Conservation (phyloP, 2,888 invertebrate genomes). For the Dexiosoma caninum region DNA sequence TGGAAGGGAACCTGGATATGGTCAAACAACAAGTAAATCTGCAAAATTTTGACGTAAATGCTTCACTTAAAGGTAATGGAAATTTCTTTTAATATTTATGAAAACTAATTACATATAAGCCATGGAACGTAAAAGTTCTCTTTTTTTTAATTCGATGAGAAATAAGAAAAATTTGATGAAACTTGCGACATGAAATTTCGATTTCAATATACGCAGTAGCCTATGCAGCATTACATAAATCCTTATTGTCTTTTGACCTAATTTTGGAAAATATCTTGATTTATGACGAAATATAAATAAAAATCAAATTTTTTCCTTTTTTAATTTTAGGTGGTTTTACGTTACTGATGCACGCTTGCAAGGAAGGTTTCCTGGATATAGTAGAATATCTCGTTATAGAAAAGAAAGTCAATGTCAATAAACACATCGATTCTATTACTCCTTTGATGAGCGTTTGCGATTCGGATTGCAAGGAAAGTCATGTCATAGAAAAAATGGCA, state of each 20-base stretch:
- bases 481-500: conserved; percentile 68
- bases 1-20: conserved; percentile 66
- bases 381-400: conserved; percentile 70
- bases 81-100: not conserved
- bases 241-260: too few relatives aligned
- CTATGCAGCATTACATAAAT: too few relatives aligned
- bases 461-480: conserved; percentile 63
- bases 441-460: conserved; percentile 74
- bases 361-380: conserved; percentile 69
- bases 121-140: too few relatives aligned
- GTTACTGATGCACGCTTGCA: conserved; percentile 71
- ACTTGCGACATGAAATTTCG: too few relatives aligned
- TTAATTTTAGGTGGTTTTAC: conserved; percentile 65
- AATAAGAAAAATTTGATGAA: too few relatives aligned
- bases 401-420: conserved; percentile 70
- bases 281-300: not conserved
- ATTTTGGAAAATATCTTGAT: too few relatives aligned
- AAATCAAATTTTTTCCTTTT: not conserved
- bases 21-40: conserved; percentile 67
- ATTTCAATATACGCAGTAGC: too few relatives aligned
- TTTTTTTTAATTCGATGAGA: too few relatives aligned
- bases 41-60: conserved; percentile 66
- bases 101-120: not conserved
- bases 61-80: conserved; percentile 60
- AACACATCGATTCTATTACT: conserved; percentile 71